phyloP scores from a whole-genome alignment of 2,797 vertebrate genomes.

The Gymnothorax reevesii region DNA sequence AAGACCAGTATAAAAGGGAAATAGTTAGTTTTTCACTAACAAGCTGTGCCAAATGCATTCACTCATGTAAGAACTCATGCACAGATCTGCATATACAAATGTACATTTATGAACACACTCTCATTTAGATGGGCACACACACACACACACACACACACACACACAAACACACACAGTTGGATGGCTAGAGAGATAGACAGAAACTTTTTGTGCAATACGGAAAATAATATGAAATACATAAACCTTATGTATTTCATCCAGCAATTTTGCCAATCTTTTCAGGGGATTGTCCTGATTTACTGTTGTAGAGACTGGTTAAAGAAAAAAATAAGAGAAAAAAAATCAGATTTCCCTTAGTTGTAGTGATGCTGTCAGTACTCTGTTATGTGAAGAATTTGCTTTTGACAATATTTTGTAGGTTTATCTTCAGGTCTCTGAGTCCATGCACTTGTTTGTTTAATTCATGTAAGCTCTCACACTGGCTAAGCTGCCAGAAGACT shows the following conservation, averaged over 20 bases:
- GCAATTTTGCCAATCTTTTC: background rate
- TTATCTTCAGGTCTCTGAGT: slow-evolving; percentile 27
- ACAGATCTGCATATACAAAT: background rate
- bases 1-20: slow-evolving; percentile 37
- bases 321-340: slow-evolving; percentile 21
- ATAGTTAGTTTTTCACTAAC: slow-evolving; percentile 26
- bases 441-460: slow-evolving; percentile 33
- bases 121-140: slow-evolving; percentile 5
- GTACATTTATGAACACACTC: background rate
- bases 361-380: slow-evolving; percentile 31
- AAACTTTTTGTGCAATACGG: slow-evolving; percentile 50
- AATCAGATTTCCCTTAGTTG: slow-evolving; percentile 28
- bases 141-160: background rate
- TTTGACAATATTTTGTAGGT: slow-evolving; percentile 25
- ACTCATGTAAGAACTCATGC: background rate
- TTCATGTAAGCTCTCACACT: slow-evolving; percentile 20
- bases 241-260: slow-evolving; percentile 8
- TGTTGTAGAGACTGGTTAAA: slow-evolving; percentile 27
- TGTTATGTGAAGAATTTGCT: slow-evolving; percentile 28
- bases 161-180: background rate
- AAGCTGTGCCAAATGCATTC: slow-evolving; percentile 26
- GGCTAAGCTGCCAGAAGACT: slow-evolving; percentile 23
- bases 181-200: slow-evolving; percentile 50
- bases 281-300: slow-evolving; percentile 23
- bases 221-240: slow-evolving; percentile 24